phyloP scores from a whole-genome alignment of 2,888 invertebrate genomes.

The Monopis laevigella region DNA sequence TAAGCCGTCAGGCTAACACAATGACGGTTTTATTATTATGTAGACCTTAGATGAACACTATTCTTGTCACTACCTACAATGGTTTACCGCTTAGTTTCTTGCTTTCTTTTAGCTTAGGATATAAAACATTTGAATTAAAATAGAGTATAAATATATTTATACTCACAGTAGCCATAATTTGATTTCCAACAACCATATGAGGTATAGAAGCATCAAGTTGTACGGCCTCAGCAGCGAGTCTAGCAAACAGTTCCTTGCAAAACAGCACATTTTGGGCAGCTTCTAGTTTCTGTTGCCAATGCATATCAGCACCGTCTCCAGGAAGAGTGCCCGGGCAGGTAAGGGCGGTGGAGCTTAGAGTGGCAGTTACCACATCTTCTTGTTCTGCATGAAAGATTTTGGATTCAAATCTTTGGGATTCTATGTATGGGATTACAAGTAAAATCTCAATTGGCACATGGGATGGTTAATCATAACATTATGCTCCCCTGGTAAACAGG shows the following conservation, averaged over 20 bases:
- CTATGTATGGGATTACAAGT: too few species aligned
- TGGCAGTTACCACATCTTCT: slow-evolving; percentile 88
- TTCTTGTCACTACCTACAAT: too few species aligned
- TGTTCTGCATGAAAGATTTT: too few species aligned
- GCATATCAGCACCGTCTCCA: slow-evolving; percentile 73
- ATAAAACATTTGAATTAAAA: background rate
- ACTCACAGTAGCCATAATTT: slow-evolving; percentile 91
- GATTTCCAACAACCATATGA: slow-evolving; percentile 96
- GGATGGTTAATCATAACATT: too few species aligned
- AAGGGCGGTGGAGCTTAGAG: slow-evolving; percentile 79
- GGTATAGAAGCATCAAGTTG: slow-evolving; percentile 93
- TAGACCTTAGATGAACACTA: too few species aligned
- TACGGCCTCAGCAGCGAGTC: slow-evolving; percentile 94
- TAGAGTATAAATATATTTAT: background rate
- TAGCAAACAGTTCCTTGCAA: slow-evolving; percentile 95
- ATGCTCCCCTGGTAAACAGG: too few species aligned
- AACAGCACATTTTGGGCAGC: slow-evolving; percentile 97
- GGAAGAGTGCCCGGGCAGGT: slow-evolving; percentile 71
- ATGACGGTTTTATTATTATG: too few species aligned
- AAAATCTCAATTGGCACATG: too few species aligned
- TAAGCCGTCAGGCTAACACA: too few species aligned
- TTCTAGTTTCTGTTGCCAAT: slow-evolving; percentile 97
- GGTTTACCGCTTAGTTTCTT: background rate
- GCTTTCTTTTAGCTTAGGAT: background rate
- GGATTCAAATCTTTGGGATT: too few species aligned